Base-by-base conservation (phyloP, 1,140 invertebrate species). In the Pseudomyrmex sp. region DNA sequence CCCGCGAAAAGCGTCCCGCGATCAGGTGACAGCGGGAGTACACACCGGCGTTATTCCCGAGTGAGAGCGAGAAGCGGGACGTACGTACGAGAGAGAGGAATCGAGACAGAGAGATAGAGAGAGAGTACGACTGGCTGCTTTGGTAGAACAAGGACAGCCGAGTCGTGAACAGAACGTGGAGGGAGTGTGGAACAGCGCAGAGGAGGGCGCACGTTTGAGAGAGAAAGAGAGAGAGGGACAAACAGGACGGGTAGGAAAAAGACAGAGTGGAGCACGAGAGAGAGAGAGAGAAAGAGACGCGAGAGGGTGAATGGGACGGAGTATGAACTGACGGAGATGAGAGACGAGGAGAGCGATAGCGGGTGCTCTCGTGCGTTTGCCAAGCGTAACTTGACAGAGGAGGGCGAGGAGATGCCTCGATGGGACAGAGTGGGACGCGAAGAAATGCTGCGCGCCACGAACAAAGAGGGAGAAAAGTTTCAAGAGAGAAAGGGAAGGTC, bases 1-100 rank as follows among this genome's bases (percentile, higher is more conserved):
- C 89, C 92, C 91, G 91, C 92, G 92, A 94, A 93, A 93, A 94
- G 91, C 88, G 92, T 93, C 90, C 88, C 92, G 91, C 92, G 92
- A 93, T 93, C 92, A 93, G 92, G 92, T 93, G 92, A 93, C 92
- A 91, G 89, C 91, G 86, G 85, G 75, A 91, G 89, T 91, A 89
- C 85, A 92, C 90, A 91, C 88, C 86, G 85, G 84, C 85, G 84
- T 87, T 89, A 90, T 88, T 73, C 85, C 66, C 82, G 84, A 85
- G 87, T 84, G 79, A 75, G 84, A 85, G 86, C 68, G 74, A 88
- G 70, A 74, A 52, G 63, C 61, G 72, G 70, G 74, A 86, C 73
- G 80, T 75, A 62, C 83, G 84, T 69, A 88, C 80, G 75, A 88
- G 73, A 76, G 83, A 88, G 82, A 83, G 83, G 80, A 85, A 76